Evolutionary conservation across 2,797 vertebrate genomes (phyloP).

Genomic region (Xyrichtys novacula): DNA sequence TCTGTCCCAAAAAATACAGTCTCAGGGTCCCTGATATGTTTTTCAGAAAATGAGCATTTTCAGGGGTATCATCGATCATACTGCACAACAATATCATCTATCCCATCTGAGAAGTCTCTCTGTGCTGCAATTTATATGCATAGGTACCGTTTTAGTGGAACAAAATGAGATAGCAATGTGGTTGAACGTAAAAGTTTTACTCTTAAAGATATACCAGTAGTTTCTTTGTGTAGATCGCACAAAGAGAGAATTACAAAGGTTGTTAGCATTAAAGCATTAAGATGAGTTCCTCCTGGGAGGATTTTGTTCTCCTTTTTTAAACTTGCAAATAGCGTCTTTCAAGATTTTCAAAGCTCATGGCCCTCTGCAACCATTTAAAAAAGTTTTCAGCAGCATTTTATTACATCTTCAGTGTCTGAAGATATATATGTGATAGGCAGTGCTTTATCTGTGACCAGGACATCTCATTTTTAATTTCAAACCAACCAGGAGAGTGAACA

Average conservation of each 20-base stretch:
- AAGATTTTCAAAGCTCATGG: slow-evolving; percentile 35
- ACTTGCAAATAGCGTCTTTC: slow-evolving; percentile 35
- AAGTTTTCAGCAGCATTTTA: slow-evolving; percentile 31
- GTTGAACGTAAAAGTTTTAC: slow-evolving; percentile 47
- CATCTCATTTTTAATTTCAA: slow-evolving; percentile 39
- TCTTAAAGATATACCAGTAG: slow-evolving; percentile 47
- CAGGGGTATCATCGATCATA: slow-evolving; percentile 65
- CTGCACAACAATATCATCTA: slow-evolving; percentile 71
- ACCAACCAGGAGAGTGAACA: slow-evolving; percentile 25
- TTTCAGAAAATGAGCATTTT: slow-evolving; percentile 63
- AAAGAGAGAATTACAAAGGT: slow-evolving; percentile 41
- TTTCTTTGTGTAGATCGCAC: slow-evolving; percentile 48
- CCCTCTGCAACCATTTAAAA: slow-evolving; percentile 36
- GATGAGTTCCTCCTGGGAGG: slow-evolving; percentile 31
- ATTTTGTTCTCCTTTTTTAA: slow-evolving; percentile 13
- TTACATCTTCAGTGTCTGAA: slow-evolving; percentile 13
- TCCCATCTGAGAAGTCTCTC: slow-evolving; percentile 64
- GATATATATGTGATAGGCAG: slow-evolving; percentile 28
- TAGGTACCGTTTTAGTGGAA: slow-evolving; percentile 42
- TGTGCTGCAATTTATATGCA: slow-evolving; percentile 63
- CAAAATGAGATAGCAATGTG: slow-evolving; percentile 49
- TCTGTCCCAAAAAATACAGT: slow-evolving; percentile 41
- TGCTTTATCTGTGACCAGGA: slow-evolving; percentile 17
- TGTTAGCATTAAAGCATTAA: slow-evolving; percentile 48
- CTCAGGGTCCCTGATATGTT: slow-evolving; percentile 46